Evolutionary conservation across 30 jellyfish, hydroid and myxozoan species (phyloP), one percentile per base, ranked within the genome.

Genomic region (Morbakka virulenta): DNA sequence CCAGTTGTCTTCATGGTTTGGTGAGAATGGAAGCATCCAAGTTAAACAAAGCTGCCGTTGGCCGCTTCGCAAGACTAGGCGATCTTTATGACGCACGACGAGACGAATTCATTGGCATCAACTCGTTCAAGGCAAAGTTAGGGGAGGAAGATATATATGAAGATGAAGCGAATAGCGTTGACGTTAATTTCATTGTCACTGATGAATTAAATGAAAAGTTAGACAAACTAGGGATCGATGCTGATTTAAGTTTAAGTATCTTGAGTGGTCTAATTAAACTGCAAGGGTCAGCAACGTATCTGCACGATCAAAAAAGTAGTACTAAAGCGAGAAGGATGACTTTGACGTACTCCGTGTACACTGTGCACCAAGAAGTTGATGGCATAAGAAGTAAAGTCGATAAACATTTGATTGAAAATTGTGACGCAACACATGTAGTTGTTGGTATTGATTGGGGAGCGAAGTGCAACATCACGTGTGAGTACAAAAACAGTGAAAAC

Each of bases 371-470:
- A 28, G 87, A 82, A 72, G 52, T 82, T 4, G 81, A 70, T 35
- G 87, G 87, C 17, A 61, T 82, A 24, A 53, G 80, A 11, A 32
- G 67, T 29, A 69, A 69, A 64, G 52, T 82, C 0, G 82, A 82
- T 77, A 73, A 62, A 4, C 74, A 35, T 14, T 23, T 33, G 4
- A 11, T 82, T 22, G 82, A 82, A 24, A 4, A 32, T 1, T 75
- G 1, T 9, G 94, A 82, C 2, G 94, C 94, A 4, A 82, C 94
- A 1, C 94, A 82, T 64, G 67, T 82, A 4, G 94, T 82, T 1
- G 74, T 82, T 53, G 94, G 94, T 47, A 71, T 82, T 2, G 87
- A 72, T 77, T 82, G 94, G 94, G 94, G 94, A 27, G 94, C 94
- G 25, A 82, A 64, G 11, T 82, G 94, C 76, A 82, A 72, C 31